Evolutionary conservation across 1,140 invertebrate species (phyloP), one percentile per base, ranked within the genome.

Genomic region (Ceratoteleas bidentatus): DNA sequence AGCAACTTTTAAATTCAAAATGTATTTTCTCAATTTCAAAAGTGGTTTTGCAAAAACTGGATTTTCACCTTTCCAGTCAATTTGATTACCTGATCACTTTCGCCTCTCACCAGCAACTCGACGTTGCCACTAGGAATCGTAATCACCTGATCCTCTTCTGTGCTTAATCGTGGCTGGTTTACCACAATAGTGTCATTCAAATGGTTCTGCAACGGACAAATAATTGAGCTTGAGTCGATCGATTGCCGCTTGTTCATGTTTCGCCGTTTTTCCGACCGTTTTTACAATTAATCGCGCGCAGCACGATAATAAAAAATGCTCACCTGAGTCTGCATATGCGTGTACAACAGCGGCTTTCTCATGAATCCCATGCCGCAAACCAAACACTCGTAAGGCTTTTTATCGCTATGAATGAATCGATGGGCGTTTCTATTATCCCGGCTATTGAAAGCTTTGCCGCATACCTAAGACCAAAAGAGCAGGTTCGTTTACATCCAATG

Each of bases 361-460:
- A 97, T 97, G 83, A 96, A 97, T 7, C 95, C 96, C 80, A 94
- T 93, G 2, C 95, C 95, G 85, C 96, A 97, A 2, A 95, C 93
- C 33, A 95, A 87, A 88, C 96, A 97, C 87, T 96, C 95, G 85
- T 96, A 97, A 0, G 96, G 96, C 83, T 97, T 97, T 86, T 96
- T 96, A 83, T 96, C 95, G 73, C 95, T 96, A 87, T 97, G 96
- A 47, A 96, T 94, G 88, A 96, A 96, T 49, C 95, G 92, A 88
- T 97, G 96, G 9, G 96, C 95, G 92, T 97, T 96, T 61, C 96
- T 92, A 88, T 97, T 97, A 89, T 97, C 96, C 49, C 95, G 92
- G 38, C 95, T 95, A 81, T 95, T 96, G 87, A 97, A 97, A 16
- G 94, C 93, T 88, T 97, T 97, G n/a, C 95, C 95, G 88, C 96